phyloP scores from a whole-genome alignment of 2,113 vertebrate genomes.

The Bostrychus sinensis region DNA sequence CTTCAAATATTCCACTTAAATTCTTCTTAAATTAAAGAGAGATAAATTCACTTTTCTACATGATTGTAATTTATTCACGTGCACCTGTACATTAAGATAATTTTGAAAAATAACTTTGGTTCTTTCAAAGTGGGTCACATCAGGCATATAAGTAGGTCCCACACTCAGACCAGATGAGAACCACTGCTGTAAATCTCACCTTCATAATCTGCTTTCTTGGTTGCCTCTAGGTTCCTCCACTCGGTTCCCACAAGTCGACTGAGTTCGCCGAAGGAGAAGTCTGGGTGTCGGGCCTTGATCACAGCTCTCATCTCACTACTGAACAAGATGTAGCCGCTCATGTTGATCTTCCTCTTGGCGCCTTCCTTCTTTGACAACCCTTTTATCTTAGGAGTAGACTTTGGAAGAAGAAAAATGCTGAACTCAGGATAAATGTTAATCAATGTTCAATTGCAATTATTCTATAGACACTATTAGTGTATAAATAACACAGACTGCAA shows the following conservation, averaged over 20 bases:
- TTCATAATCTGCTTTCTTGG: conserved; percentile 98
- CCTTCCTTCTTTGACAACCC: conserved; percentile 95
- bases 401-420: conserved; percentile 32
- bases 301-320: conserved; percentile 99
- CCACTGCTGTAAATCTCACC: conserved; percentile 71
- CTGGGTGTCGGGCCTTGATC: conserved; percentile 96
- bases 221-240: conserved; percentile 95
- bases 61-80: too few relatives aligned
- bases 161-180: background rate
- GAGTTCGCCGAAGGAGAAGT: conserved; percentile 97
- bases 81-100: too few relatives aligned
- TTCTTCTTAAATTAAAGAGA: too few relatives aligned
- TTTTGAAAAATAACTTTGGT: too few relatives aligned
- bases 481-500: too few relatives aligned
- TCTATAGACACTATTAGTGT: too few relatives aligned
- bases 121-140: too few relatives aligned
- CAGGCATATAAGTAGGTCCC: too few relatives aligned
- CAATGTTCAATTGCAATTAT: too few relatives aligned
- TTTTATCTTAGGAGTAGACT: conserved; percentile 96
- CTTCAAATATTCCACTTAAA: too few relatives aligned
- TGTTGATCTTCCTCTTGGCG: conserved; percentile 98
- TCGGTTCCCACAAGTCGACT: conserved; percentile 98
- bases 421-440: background rate
- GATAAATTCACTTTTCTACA: too few relatives aligned
- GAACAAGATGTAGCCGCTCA: conserved; percentile 99